phyloP scores from a whole-genome alignment of 2,797 vertebrate species.

The Dryobates pubescens region DNA sequence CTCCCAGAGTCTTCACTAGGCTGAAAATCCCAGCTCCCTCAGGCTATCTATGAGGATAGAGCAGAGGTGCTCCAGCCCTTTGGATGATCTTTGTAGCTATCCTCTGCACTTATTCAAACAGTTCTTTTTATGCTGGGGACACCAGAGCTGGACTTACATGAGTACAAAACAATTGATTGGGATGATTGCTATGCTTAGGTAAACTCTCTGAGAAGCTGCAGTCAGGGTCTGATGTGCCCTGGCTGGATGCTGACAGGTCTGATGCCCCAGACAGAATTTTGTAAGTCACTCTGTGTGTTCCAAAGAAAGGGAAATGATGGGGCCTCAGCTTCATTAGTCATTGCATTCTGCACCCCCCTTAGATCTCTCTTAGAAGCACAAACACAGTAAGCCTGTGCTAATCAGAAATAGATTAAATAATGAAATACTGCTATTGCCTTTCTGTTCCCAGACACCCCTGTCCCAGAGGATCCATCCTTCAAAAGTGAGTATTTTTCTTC shows the following conservation, averaged over 20 bases:
- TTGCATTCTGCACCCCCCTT: neutral
- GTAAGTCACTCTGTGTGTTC: neutral
- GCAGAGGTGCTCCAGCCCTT: no score
- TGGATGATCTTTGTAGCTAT: no score
- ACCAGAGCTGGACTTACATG: no score
- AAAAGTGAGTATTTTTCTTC: neutral
- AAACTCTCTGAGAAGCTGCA: neutral
- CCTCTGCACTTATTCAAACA: no score
- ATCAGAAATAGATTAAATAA: neutral
- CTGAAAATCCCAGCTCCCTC: no score
- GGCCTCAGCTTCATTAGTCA: neutral
- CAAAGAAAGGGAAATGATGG: neutral
- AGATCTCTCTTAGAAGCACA: neutral
- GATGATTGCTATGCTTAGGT: neutral
- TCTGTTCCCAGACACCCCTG: constrained; percentile 44
- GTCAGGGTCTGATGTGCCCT: neutral
- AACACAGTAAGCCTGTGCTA: neutral
- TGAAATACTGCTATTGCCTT: neutral
- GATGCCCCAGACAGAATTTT: neutral
- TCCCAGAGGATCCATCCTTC: neutral
- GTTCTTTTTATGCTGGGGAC: neutral
- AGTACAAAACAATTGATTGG: neutral
- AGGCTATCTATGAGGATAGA: no score
- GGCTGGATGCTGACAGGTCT: neutral
- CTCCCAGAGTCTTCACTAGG: no score